Percentiles rank a stretch among this genome's conserved stretches.
These are phyloP conservation scores for Morpho helenor DNA, from an alignment of 2,888 invertebrate species.

Conservation along the genomic window DNA sequence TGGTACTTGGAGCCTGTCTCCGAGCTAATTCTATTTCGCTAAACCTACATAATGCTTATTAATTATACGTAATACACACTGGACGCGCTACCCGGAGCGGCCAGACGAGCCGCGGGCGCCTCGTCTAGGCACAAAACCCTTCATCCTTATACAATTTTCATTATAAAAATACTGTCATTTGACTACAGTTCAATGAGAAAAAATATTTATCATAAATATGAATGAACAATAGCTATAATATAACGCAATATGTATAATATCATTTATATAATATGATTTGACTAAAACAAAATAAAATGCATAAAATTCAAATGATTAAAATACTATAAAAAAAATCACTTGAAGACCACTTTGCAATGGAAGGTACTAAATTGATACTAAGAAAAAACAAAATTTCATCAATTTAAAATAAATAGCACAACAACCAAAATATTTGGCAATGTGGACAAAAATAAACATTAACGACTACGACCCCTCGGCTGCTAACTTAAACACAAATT, in stretches of 20 bases:
- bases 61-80: constrained; percentile 67
- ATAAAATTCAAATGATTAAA: constrained; percentile 74
- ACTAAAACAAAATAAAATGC: constrained; percentile 78
- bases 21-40: constrained; percentile 75
- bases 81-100: constrained; percentile 26
- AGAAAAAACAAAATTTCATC: constrained; percentile 39
- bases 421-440: constrained; percentile 77
- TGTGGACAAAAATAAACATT: constrained; percentile 69
- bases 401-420: constrained; percentile 73
- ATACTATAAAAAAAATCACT: constrained; percentile 69
- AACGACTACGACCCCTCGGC: constrained; percentile 65
- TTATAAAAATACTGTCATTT: constrained; percentile 81
- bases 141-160: constrained; percentile 74
- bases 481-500: constrained; percentile 72
- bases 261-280: constrained; percentile 77
- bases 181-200: constrained; percentile 78
- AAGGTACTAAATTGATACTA: constrained; percentile 74
- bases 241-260: constrained; percentile 70
- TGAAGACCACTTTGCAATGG: constrained; percentile 67
- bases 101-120: constrained; percentile 25
- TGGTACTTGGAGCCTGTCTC: constrained; percentile 72
- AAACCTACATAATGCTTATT: constrained; percentile 81
- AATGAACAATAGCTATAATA: constrained; percentile 72
- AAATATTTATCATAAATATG: constrained; percentile 63
- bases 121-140: constrained; percentile 63